phyloP scores from a whole-genome alignment of 2,113 vertebrate genomes.

The Origma solitaria region DNA sequence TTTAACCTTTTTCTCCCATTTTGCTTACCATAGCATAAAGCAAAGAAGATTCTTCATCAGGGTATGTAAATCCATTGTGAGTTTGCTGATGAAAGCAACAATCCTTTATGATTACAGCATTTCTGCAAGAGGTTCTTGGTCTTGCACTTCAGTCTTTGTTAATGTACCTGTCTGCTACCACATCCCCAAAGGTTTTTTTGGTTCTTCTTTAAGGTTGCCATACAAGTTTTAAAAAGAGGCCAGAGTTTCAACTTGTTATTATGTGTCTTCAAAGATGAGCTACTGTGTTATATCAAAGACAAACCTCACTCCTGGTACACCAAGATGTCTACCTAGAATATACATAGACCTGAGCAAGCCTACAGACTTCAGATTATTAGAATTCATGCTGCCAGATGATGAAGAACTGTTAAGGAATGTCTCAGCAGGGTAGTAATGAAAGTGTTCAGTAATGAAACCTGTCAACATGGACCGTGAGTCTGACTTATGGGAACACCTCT shows the following conservation, averaged over 20 bases:
- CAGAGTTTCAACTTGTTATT: not conserved
- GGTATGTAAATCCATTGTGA: not conserved
- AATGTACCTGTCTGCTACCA: not conserved
- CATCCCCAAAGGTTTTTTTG: not conserved
- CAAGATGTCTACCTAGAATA: not conserved
- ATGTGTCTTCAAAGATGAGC: not conserved
- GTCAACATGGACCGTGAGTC: not conserved
- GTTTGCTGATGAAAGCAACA: not conserved
- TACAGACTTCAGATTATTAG: not conserved
- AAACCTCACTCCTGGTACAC: not conserved
- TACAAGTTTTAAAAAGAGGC: not conserved
- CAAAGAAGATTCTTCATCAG: not conserved
- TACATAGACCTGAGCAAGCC: not conserved
- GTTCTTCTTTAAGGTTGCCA: not conserved
- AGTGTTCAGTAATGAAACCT: not conserved
- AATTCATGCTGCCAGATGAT: not conserved
- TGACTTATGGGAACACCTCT: not conserved
- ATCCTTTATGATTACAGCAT: not conserved
- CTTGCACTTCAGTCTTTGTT: not conserved
- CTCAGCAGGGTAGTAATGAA: not conserved
- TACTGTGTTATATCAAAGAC: not conserved
- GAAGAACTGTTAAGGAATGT: not conserved
- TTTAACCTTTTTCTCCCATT: not conserved
- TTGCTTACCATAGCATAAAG: not conserved
- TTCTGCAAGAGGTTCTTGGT: not conserved